phyloP scores from a whole-genome alignment of 2,888 invertebrate genomes.

The Carpatolechia fugitivella region DNA sequence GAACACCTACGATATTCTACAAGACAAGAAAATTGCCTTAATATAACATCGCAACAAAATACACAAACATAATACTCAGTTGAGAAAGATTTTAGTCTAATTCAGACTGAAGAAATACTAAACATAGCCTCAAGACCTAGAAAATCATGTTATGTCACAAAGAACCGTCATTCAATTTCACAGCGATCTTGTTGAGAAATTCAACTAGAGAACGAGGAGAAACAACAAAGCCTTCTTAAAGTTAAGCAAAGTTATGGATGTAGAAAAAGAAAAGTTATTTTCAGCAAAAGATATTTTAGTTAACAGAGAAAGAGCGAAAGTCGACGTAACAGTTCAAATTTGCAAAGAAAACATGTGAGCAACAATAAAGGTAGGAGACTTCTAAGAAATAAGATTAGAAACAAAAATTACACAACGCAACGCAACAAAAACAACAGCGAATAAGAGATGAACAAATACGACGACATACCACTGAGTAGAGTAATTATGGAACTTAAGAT shows the following conservation, averaged over 20 bases:
- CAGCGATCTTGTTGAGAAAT: background rate
- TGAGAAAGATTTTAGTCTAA: background rate
- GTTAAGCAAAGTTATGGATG: background rate
- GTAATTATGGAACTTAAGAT: conserved; percentile 37
- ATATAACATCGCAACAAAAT: background rate
- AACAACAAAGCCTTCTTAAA: background rate
- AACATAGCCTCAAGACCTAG: background rate
- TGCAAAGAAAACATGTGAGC: no score
- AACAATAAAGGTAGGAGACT: no score
- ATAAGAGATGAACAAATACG: conserved; percentile 4
- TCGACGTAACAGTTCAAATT: no score
- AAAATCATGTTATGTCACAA: background rate
- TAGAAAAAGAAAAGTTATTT: background rate
- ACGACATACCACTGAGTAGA: conserved; percentile 25
- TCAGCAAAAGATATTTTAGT: background rate
- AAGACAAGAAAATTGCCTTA: background rate
- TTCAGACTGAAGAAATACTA: background rate
- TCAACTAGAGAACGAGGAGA: background rate
- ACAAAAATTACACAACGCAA: background rate
- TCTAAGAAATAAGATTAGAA: background rate
- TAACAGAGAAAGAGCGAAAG: no score
- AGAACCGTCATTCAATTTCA: background rate
- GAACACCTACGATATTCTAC: conserved; percentile 19
- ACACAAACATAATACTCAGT: background rate
- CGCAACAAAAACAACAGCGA: background rate